Evolutionary conservation across 1,140 invertebrate species (phyloP).

Genomic region (Scaptodrosophila lebanonensis): DNA sequence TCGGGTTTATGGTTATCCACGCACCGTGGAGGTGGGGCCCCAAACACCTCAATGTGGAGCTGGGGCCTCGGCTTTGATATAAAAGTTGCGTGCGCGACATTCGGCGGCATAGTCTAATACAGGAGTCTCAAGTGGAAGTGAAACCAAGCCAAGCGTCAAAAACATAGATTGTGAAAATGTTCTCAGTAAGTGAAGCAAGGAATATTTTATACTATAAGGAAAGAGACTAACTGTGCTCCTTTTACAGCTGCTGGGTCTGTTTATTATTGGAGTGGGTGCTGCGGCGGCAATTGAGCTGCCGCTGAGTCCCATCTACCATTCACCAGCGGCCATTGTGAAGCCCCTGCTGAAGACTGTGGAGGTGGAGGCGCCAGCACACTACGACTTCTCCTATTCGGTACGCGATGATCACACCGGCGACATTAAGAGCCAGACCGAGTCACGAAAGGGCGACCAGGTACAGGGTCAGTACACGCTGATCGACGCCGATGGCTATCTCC

Average conservation of each 20-base stretch:
- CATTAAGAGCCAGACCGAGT: slow-evolving; percentile 79
- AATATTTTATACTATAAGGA: neutral
- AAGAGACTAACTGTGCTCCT: neutral
- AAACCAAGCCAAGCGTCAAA: slow-evolving; percentile 28
- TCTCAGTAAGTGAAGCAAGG: slow-evolving; percentile 54
- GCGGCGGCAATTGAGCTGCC: slow-evolving; percentile 63
- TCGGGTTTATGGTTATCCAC: slow-evolving; percentile 26
- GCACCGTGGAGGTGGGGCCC: slow-evolving; percentile 25
- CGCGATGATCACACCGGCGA: slow-evolving; percentile 80
- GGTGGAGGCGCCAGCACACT: slow-evolving; percentile 79
- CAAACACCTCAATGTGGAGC: too few species aligned
- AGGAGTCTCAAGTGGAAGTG: slow-evolving; percentile 57
- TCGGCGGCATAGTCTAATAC: slow-evolving; percentile 70
- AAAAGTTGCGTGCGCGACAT: slow-evolving; percentile 65
- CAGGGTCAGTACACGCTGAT: slow-evolving; percentile 80
- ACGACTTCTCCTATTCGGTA: slow-evolving; percentile 79
- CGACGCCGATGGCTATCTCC: slow-evolving; percentile 80
- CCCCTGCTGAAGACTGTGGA: slow-evolving; percentile 78
- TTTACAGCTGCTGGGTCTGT: slow-evolving; percentile 57
- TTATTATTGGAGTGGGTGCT: slow-evolving; percentile 62
- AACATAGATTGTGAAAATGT: slow-evolving; percentile 54
- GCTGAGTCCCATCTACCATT: slow-evolving; percentile 47
- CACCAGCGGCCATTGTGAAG: slow-evolving; percentile 49
- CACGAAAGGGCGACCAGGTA: slow-evolving; percentile 79
- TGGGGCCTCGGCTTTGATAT: slow-evolving; percentile 41